Base-by-base conservation (phyloP, 1,140 invertebrate genomes). In the Psix sp. region DNA sequence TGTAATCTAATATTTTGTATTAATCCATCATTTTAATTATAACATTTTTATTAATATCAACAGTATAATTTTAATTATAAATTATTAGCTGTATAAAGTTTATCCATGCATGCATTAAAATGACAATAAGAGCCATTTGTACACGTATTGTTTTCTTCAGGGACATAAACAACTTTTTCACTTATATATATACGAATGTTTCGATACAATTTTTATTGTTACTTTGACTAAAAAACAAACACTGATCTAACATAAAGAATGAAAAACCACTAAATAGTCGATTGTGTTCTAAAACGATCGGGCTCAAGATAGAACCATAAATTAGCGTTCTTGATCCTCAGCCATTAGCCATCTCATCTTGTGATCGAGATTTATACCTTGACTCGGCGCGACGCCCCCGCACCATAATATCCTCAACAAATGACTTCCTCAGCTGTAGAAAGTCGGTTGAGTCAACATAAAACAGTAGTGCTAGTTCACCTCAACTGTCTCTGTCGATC, bases 381-480 rank as follows among this genome's bases (percentile, higher is more conserved):
- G 26, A 29, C 26, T 29, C 26, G n/a, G 26, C 10, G 33, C 13
- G 33, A 35, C 33, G 13, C 13, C 13, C 46, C 35, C 48, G 35
- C 20, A 21, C 21, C 46, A 49, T 51, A 35, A 51, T 18, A 52
- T 21, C 36, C 40, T 52, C 20, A 52, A 39, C 18, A 52, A 52
- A 52, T 42, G 26, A 38, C 40, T 57, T 57, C 40, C 31, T 38
- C 26, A 24, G 33, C 7, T n/a, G 9, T 11, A 20, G 20, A 48
- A 40, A 48, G 1, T n/a, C 43, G 20, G 15, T 48, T 40, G 29
- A 20, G 43, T 60, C 21, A 48, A 48, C 43, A 60, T 57, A 11
- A 35, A 13, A 20, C 16, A 24, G 33, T n/a, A n/a, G n/a, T n/a
- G n/a, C n/a, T n/a, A n/a, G n/a, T n/a, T n/a, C n/a, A 11, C 33